phyloP scores from a whole-genome alignment of 2,113 vertebrate genomes.

The Hypomesus transpacificus region DNA sequence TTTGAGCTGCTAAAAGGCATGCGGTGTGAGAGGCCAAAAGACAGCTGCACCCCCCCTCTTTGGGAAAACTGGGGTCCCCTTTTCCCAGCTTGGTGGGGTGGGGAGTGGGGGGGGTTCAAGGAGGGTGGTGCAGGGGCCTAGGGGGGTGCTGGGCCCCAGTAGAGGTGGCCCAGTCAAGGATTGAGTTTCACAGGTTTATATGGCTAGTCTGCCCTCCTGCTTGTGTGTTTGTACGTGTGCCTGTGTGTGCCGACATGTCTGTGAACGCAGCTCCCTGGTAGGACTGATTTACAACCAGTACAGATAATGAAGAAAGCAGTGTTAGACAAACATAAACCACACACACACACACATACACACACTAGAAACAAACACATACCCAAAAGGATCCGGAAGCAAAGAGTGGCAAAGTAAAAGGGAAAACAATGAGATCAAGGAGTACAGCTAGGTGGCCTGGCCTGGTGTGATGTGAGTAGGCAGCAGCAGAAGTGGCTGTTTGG shows the following conservation, averaged over 20 bases:
- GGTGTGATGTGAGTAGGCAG: too few relatives aligned
- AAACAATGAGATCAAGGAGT: neutral
- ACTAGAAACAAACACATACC: neutral
- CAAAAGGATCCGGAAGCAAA: neutral
- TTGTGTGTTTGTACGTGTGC: conserved; percentile 26
- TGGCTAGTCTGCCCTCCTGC: conserved; percentile 44
- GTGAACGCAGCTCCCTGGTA: conserved; percentile 22
- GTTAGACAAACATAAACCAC: neutral
- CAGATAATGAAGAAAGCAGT: conserved; percentile 31
- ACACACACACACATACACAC: neutral
- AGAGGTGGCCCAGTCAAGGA: conserved; percentile 53
- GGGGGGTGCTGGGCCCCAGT: conserved; percentile 25
- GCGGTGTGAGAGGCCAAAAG: conserved; percentile 59
- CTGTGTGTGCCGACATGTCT: conserved; percentile 1
- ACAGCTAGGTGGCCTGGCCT: neutral
- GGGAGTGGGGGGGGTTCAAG: conserved; percentile 56
- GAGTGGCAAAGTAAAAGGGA: too few relatives aligned
- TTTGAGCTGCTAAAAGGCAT: conserved; percentile 65
- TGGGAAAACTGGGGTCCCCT: conserved; percentile 55
- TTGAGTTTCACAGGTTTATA: conserved; percentile 66
- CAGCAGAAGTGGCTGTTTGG: too few relatives aligned
- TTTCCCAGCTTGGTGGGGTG: conserved; percentile 45
- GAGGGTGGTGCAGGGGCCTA: too few relatives aligned
- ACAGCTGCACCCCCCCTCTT: conserved; percentile 60
- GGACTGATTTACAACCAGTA: conserved; percentile 30